Conservation (phyloP, 2,113 vertebrate species). For the Zapus hudsonius region DNA sequence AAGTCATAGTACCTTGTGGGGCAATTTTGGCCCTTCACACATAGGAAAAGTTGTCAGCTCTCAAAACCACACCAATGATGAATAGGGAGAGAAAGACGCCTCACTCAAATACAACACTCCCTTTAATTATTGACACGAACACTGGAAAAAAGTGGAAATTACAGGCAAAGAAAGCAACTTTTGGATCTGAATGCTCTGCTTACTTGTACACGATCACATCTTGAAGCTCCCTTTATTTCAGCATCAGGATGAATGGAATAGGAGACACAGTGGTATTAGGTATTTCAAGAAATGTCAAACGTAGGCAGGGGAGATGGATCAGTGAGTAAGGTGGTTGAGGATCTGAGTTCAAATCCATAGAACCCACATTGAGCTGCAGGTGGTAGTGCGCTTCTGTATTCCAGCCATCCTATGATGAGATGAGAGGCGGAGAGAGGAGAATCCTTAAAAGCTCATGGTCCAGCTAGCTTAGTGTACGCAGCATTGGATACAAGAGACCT, state of each 20-base stretch:
- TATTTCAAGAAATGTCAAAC: not conserved
- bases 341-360: too few relatives aligned
- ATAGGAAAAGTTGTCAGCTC: not conserved
- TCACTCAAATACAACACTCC: constrained; percentile 47
- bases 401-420: too few relatives aligned
- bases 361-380: too few relatives aligned
- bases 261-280: not conserved
- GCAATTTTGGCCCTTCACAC: not conserved
- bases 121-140: constrained; percentile 45
- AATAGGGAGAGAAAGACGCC: constrained; percentile 2
- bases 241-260: not conserved
- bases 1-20: not conserved
- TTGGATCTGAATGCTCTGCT: constrained; percentile 13
- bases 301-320: too few relatives aligned
- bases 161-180: not conserved
- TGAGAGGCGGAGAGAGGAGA: too few relatives aligned
- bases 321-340: too few relatives aligned
- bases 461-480: too few relatives aligned
- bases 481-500: too few relatives aligned
- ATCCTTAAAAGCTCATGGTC: too few relatives aligned
- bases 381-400: too few relatives aligned
- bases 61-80: constrained; percentile 13
- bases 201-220: not conserved
- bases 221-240: constrained; percentile 37
- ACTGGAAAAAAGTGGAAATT: constrained; percentile 41